These are phyloP conservation scores for Trachelus tabidus DNA, from an alignment of 2,888 invertebrate species.

Conservation along the genomic window DNA sequence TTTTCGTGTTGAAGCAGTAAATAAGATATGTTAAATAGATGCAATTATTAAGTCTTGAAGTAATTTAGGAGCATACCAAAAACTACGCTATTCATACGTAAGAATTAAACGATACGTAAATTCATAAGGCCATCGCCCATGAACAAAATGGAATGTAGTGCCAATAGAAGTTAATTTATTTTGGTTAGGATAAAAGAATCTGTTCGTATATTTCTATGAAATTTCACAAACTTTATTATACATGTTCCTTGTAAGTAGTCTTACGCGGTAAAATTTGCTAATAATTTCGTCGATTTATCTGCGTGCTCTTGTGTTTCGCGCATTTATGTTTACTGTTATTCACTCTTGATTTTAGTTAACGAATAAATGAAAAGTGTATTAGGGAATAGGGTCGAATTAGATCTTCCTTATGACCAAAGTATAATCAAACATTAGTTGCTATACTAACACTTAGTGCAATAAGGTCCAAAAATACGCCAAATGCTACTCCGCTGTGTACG, in stretches of 20 bases:
- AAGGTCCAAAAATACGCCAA: background rate
- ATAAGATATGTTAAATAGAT: background rate
- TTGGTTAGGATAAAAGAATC: background rate
- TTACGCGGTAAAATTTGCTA: background rate
- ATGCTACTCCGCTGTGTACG: background rate
- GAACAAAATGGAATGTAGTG: background rate
- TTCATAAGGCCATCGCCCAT: background rate
- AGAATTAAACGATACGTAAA: background rate
- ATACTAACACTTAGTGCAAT: background rate
- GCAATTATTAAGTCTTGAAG: no score
- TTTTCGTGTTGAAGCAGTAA: background rate
- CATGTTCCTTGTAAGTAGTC: background rate
- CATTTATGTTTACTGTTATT: conserved; percentile 1
- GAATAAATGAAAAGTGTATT: background rate
- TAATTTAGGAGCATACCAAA: background rate
- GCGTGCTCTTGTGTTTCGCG: background rate
- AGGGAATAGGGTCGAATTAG: background rate
- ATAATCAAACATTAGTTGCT: conserved; percentile 1
- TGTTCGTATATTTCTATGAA: background rate
- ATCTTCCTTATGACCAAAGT: background rate
- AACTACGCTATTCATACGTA: background rate
- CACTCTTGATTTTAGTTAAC: background rate
- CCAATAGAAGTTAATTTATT: background rate
- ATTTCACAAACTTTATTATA: background rate
- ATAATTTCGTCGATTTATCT: background rate